Evolutionary conservation across 1,140 invertebrate genomes (phyloP), one percentile per base, ranked within the genome.

Genomic region (Cyclina sinensis): DNA sequence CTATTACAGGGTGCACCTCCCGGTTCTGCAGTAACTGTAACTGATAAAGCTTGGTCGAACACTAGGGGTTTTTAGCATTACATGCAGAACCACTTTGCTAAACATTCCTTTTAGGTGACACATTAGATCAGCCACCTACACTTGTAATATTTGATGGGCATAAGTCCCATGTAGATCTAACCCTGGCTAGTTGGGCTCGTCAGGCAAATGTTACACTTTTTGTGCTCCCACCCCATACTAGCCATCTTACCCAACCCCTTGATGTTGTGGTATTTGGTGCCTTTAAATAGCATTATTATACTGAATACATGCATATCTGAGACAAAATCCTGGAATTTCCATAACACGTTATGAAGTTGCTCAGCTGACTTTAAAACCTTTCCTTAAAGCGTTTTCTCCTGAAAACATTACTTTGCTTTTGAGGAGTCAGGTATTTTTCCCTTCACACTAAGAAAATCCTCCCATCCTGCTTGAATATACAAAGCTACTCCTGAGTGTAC

Each of bases 101-200:
- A 24, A 78, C 27, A 59, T 59, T 43, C 3, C n/a, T 46, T 43
- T 11, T 48, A 46, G 14, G n/a, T 94, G 90, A 46, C 62, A 89
- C 57, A 90, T 94, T 12, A 11, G 37, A 81, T 83, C 81, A 90
- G 87, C 37, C 16, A 48, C 37, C 74, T 24, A 37, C 35, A 24
- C 91, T 96, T 21, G 86, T 96, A n/a, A 74, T 96, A 11, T 90
- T 95, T 54, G 95, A 96, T 89, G 96, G 96, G 88, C 95, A 95
- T 89, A 88, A 90, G 30, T 93, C 90, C 32, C 78, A 90, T 90
- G 70, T 86, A 39, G 57, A 32, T 32, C 37, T 89, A 4, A 54
- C 78, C 12, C 24, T 91, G n/a, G 68, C 84, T 30, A 83, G 87
- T 0, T 90, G 89, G 91, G 91, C 85, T 12, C 43, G 78, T 14